These are phyloP conservation scores for Rutilus rutilus DNA, from an alignment of 2,113 vertebrate species.

Conservation along the genomic window DNA sequence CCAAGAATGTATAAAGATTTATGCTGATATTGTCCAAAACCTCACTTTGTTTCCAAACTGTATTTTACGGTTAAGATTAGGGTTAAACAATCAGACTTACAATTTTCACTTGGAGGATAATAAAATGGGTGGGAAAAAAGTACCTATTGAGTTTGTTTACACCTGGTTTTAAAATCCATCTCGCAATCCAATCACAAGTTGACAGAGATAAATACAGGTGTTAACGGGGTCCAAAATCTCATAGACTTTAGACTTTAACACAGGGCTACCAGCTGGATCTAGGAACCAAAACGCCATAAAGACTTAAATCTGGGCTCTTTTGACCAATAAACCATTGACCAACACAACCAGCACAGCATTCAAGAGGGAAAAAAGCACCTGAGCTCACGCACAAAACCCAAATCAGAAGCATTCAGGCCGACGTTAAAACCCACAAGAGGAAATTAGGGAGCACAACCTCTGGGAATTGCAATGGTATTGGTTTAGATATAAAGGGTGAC, in stretches of 20 bases:
- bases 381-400: conserved; percentile 2
- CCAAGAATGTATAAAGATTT: neutral
- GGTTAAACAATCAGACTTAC: neutral
- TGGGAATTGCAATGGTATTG: conserved; percentile 46
- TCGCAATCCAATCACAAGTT: neutral
- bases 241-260: neutral
- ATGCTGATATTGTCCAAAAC: neutral
- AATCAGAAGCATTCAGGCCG: conserved; percentile 40
- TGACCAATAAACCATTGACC: neutral
- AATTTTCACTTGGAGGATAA: neutral
- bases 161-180: neutral
- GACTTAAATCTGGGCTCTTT: neutral
- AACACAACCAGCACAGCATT: neutral
- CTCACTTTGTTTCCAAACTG: neutral
- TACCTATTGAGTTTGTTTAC: neutral
- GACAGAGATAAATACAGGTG: neutral
- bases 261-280: neutral
- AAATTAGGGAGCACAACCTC: conserved; percentile 50
- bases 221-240: neutral
- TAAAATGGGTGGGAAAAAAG: neutral
- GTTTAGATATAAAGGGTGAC: conserved; percentile 34
- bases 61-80: neutral
- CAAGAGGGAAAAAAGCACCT: neutral
- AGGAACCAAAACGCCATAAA: neutral
- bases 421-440: conserved; percentile 38